Conservation (phyloP, 1,140 invertebrate species). For the Drosophila ambigua region DNA sequence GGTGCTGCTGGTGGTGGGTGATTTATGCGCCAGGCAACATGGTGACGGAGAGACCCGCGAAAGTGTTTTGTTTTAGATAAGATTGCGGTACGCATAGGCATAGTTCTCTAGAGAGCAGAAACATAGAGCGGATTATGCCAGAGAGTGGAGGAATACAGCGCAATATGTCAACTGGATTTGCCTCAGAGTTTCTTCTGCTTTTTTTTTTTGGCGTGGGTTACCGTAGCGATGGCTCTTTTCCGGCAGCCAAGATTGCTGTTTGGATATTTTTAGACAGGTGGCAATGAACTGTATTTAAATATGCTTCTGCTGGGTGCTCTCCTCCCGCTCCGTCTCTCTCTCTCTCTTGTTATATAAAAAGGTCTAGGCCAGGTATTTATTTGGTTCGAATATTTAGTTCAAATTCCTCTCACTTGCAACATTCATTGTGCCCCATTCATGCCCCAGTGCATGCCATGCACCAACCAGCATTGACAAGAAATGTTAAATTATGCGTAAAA, state of each 20-base stretch:
- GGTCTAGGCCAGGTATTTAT: conserved; percentile 62
- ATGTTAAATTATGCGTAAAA: conserved; percentile 76
- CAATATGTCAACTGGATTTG: conserved; percentile 78
- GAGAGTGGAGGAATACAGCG: conserved; percentile 31
- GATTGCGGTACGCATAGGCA: conserved; percentile 54
- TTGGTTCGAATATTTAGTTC: conserved; percentile 6
- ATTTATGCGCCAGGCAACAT: conserved; percentile 62
- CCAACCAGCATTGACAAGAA: conserved; percentile 50
- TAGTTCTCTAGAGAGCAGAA: conserved; percentile 8
- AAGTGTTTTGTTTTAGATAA: conserved; percentile 80
- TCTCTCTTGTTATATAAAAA: conserved; percentile 59
- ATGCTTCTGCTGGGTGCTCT: conserved; percentile 5
- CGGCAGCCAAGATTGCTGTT: conserved; percentile 37
- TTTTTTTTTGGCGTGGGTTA: conserved; percentile 33
- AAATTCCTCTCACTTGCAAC: neutral
- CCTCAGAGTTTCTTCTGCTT: conserved; percentile 27
- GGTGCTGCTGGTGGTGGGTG: conserved; percentile 39
- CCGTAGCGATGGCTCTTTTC: conserved; percentile 34
- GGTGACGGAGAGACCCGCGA: conserved; percentile 31
- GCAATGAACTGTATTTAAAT: conserved; percentile 64
- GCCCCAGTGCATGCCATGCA: conserved; percentile 2
- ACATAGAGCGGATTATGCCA: neutral
- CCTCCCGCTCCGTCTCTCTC: neutral
- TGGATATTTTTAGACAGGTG: conserved; percentile 67
- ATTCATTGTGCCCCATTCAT: neutral